Evolutionary conservation across 2,797 vertebrate species (phyloP).

Genomic region (Gymnoscopelus microlampas): DNA sequence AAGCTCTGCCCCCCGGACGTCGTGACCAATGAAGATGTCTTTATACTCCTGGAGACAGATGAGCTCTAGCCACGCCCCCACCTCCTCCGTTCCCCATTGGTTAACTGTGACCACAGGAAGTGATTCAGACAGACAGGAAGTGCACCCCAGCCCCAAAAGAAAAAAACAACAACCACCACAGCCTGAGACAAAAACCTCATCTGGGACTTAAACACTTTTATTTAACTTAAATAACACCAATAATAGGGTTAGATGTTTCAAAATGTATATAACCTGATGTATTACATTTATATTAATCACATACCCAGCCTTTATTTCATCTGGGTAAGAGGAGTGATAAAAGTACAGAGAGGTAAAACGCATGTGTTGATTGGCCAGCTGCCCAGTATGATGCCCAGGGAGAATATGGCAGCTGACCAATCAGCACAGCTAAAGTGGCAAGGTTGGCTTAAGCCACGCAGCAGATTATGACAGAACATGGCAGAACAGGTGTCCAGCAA

Average conservation of each 20-base stretch:
- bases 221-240: not conserved
- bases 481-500: too few species aligned
- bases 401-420: too few species aligned
- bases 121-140: constrained; percentile 73
- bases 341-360: too few species aligned
- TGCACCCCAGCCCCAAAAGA: constrained; percentile 62
- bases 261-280: not conserved
- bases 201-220: not conserved
- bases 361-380: too few species aligned
- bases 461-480: too few species aligned
- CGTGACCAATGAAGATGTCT: constrained; percentile 95
- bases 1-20: constrained; percentile 94
- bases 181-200: not conserved
- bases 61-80: constrained; percentile 95
- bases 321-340: too few species aligned
- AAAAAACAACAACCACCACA: constrained; percentile 11
- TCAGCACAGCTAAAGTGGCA: too few species aligned
- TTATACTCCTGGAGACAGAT: constrained; percentile 97
- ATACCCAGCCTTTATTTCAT: too few species aligned
- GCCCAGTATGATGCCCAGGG: too few species aligned
- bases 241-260: not conserved
- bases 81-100: constrained; percentile 97
- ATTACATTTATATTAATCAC: not conserved
- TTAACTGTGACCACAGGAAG: constrained; percentile 87
- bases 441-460: too few species aligned